phyloP scores from a whole-genome alignment of 2,113 vertebrate species.

The Phalacrocorax carbo region DNA sequence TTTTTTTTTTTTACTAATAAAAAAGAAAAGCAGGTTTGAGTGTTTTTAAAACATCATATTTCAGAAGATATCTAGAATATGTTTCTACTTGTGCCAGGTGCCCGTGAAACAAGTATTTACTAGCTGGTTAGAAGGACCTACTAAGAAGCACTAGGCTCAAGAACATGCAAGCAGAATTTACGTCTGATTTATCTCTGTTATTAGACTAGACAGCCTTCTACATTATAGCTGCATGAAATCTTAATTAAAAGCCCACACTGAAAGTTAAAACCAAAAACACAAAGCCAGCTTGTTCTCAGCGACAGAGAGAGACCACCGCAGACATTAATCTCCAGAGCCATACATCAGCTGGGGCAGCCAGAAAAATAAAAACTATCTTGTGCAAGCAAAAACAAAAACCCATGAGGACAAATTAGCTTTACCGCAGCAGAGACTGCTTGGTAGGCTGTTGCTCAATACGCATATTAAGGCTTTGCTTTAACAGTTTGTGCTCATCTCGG shows the following conservation, averaged over 20 bases:
- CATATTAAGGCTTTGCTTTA: background rate
- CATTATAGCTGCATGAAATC: background rate
- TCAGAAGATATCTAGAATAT: background rate
- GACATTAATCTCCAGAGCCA: background rate
- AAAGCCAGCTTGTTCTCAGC: background rate
- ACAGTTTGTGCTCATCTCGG: fast-evolving
- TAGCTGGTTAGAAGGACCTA: fast-evolving
- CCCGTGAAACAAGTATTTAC: background rate
- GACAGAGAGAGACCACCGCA: fast-evolving
- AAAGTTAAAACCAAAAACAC: background rate
- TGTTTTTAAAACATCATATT: background rate
- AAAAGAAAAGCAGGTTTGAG: too few species aligned
- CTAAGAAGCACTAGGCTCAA: background rate
- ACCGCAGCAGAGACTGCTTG: fast-evolving
- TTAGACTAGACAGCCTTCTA: background rate
- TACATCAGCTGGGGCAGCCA: background rate
- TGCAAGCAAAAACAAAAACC: background rate
- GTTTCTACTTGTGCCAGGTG: background rate
- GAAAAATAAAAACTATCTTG: background rate
- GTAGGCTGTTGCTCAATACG: background rate
- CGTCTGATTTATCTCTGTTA: background rate
- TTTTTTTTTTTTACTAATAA: too few species aligned
- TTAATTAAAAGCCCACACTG: background rate
- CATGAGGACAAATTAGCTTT: background rate
- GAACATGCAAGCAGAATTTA: background rate